phyloP scores from a whole-genome alignment of 2,113 vertebrate genomes.

The Naja naja region DNA sequence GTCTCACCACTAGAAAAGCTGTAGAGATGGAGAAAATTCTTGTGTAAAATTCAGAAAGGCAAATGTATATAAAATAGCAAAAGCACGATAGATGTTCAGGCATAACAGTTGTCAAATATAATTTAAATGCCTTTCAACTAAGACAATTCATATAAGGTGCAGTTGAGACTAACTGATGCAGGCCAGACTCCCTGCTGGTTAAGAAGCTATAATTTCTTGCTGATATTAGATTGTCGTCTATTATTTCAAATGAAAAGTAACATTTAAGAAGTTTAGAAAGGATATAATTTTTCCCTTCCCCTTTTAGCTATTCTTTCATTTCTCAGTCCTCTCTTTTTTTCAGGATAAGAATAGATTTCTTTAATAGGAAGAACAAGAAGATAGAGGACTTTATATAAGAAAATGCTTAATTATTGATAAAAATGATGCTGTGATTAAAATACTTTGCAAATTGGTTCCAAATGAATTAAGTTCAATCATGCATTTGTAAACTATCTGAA shows the following conservation, averaged over 20 bases:
- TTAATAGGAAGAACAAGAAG: background rate
- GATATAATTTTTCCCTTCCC: background rate
- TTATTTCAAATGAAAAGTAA: background rate
- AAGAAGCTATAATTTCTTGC: background rate
- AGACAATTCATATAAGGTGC: background rate
- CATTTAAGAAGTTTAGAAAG: background rate
- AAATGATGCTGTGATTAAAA: background rate
- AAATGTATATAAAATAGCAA: background rate
- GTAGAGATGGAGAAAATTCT: background rate
- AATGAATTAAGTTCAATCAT: background rate
- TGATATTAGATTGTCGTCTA: background rate
- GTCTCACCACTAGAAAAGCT: background rate
- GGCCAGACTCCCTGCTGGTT: background rate
- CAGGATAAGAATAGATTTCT: background rate
- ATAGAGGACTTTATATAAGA: background rate
- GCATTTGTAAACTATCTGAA: background rate
- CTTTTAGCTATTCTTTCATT: background rate
- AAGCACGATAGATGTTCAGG: background rate
- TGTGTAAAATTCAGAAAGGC: background rate
- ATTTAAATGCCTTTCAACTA: background rate
- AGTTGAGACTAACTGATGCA: background rate
- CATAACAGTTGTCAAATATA: background rate
- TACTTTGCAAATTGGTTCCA: background rate
- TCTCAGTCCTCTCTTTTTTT: background rate
- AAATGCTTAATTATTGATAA: background rate